A percentile compares a stretch with the other conserved stretches of the same genome.
These are phyloP conservation scores for Cepaea nemoralis DNA, from an alignment of 1,140 invertebrate genomes.

Conservation along the genomic window DNA sequence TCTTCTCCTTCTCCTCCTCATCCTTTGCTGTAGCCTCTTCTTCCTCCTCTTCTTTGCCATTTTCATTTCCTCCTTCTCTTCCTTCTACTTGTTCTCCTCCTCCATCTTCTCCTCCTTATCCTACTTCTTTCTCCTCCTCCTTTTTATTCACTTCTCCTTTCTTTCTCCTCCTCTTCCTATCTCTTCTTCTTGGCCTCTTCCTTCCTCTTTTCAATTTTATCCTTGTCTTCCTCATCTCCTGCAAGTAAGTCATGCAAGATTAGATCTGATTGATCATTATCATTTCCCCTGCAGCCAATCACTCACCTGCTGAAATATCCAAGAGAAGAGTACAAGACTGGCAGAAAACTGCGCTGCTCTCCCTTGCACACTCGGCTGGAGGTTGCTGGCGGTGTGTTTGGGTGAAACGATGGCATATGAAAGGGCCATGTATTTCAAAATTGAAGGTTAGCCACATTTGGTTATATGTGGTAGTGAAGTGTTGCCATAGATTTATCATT, in stretches of 20 bases:
- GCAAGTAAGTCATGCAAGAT: too few species aligned
- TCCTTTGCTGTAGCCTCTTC: too few species aligned
- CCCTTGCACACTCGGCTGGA: constrained; percentile 93
- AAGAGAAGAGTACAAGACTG: constrained; percentile 56
- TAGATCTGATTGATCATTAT: neutral
- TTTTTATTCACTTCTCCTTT: neutral
- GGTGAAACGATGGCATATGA: constrained; percentile 99
- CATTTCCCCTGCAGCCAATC: constrained; percentile 22
- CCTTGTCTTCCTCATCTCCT: too few species aligned
- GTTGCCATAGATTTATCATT: too few species aligned
- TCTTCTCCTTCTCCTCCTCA: neutral
- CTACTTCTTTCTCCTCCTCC: too few species aligned
- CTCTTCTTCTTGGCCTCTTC: neutral
- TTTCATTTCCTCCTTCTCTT: too few species aligned
- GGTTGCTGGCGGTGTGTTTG: constrained; percentile 95
- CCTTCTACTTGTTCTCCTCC: too few species aligned
- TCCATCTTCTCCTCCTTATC: too few species aligned
- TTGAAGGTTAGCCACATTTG: constrained; percentile 41
- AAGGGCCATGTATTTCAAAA: constrained; percentile 91
- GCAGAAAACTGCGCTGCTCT: constrained; percentile 88
- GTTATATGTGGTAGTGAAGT: too few species aligned
- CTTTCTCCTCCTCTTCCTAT: neutral
- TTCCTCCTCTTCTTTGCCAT: too few species aligned
- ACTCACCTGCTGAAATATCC: constrained; percentile 59
- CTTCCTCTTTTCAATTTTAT: too few species aligned